Conservation (phyloP, 2,797 vertebrate species). For the Melanotaenia pygmaea region DNA sequence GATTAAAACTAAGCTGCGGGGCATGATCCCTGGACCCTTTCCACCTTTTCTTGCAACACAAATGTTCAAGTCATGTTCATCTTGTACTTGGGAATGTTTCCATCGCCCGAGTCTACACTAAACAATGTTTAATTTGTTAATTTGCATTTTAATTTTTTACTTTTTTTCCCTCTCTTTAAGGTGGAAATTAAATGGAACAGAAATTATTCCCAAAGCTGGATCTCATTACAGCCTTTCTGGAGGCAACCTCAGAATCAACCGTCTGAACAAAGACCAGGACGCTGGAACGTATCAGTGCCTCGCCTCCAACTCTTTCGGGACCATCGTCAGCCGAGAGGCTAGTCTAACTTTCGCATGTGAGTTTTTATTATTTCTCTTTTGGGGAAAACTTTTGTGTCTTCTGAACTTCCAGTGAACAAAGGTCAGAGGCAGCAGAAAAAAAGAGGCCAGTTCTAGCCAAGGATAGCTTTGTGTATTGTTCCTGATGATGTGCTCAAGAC, state of each 20-base stretch:
- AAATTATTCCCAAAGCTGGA: slow-evolving; percentile 87
- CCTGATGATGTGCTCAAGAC: slow-evolving; percentile 53
- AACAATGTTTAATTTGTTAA: slow-evolving; percentile 37
- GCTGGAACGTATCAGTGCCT: slow-evolving; percentile 94
- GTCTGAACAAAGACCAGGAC: slow-evolving; percentile 91
- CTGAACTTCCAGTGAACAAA: slow-evolving; percentile 10
- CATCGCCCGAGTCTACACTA: background rate
- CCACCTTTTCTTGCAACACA: slow-evolving; percentile 39
- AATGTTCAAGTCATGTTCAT: slow-evolving; percentile 26
- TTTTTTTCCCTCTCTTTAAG: slow-evolving; percentile 68
- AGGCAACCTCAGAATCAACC: slow-evolving; percentile 93
- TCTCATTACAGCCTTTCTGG: slow-evolving; percentile 92
- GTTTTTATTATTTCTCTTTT: slow-evolving; percentile 67
- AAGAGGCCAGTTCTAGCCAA: slow-evolving; percentile 10
- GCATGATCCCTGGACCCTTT: slow-evolving; percentile 44
- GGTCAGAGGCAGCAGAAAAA: slow-evolving; percentile 20
- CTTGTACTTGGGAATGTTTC: slow-evolving; percentile 16
- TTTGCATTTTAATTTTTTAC: slow-evolving; percentile 30
- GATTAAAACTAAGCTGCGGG: slow-evolving; percentile 66
- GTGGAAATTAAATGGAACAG: slow-evolving; percentile 94
- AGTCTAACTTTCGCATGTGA: slow-evolving; percentile 96
- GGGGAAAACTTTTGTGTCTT: slow-evolving; percentile 21
- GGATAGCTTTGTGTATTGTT: slow-evolving; percentile 21
- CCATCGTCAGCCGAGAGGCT: slow-evolving; percentile 93
- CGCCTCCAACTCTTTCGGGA: slow-evolving; percentile 93